Evolutionary conservation across 2,113 vertebrate species (phyloP).

Genomic region (Pseudorasbora parva): DNA sequence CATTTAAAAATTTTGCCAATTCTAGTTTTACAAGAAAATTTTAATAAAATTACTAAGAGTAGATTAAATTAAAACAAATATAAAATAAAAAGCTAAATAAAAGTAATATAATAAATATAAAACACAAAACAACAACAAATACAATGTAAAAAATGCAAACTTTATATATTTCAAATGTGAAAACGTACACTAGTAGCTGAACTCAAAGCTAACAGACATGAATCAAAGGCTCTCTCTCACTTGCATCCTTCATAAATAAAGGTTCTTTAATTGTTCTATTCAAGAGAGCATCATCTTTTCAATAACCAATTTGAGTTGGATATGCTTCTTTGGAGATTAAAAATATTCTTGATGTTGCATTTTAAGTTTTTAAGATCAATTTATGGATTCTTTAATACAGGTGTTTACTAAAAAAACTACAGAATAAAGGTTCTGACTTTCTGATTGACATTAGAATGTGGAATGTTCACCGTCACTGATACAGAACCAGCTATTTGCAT

Average conservation of each 20-base stretch:
- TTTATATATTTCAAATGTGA: too few relatives aligned
- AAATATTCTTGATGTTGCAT: background rate
- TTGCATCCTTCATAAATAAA: too few relatives aligned
- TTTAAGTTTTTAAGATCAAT: background rate
- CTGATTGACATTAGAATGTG: background rate
- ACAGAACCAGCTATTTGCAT: conserved; percentile 32
- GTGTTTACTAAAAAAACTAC: background rate
- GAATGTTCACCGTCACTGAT: conserved; percentile 10
- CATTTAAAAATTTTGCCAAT: too few relatives aligned
- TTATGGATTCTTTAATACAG: background rate
- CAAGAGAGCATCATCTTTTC: too few relatives aligned
- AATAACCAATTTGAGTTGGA: too few relatives aligned
- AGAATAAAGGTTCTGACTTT: background rate
- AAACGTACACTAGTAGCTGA: background rate
- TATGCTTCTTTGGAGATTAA: too few relatives aligned
- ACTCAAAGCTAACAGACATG: background rate
- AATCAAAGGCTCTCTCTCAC: background rate
- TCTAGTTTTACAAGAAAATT: too few relatives aligned
- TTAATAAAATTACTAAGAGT: background rate
- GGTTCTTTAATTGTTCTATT: too few relatives aligned
- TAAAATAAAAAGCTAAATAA: background rate
- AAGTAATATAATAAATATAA: background rate
- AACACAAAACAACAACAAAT: background rate
- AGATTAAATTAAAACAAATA: background rate
- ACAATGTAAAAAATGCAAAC: background rate